Evolutionary conservation across 1,140 invertebrate genomes (phyloP), one percentile per base, ranked within the genome.

Genomic region (Trissolcus basalis): DNA sequence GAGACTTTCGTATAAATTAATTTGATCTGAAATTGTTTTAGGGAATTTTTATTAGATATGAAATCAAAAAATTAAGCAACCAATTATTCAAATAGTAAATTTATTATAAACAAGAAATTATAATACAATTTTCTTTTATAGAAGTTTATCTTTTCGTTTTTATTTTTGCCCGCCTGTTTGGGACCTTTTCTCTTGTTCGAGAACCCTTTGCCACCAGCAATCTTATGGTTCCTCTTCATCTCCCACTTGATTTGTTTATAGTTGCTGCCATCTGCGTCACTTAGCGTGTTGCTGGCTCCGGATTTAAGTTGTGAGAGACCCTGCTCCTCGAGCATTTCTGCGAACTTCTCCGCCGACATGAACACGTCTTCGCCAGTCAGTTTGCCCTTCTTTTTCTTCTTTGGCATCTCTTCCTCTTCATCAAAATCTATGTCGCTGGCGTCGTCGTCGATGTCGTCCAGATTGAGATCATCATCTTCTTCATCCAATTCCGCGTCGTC

Each of bases 331-430:
- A 94, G 78, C 75, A 94, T 88, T 14, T 92, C 92, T 0, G 93
- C 91, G 81, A 94, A 94, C 81, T 94, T 91, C 85, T 94, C 93
- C 0, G 92, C 92, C 0, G 92, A 92, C n/a, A 92, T 91, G 81
- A 93, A 94, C 27, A 92, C 78, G 41, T 83, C 82, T 12, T 59
- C 79, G 7, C 81, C 64, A 2, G 48, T 71, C 12, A 56, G 80
- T 32, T 55, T 48, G 55, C 77, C 68, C 7, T 55, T 16, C 36
- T 79, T 79, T 12, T 68, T 63, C 1, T 45, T 14, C 0, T 41
- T 19, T 6, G 8, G 11, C 44, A 58, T 58, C 10, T 77, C 49
- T 0, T 73, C 77, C 2, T 68, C 50, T 1, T 80, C 76, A 33
- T 71, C 56, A 44, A 86, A 81, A 49, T 84, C 81, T 2, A 83